Evolutionary conservation across 2,888 invertebrate genomes (phyloP).

Genomic region (Drosophila seclusa): DNA sequence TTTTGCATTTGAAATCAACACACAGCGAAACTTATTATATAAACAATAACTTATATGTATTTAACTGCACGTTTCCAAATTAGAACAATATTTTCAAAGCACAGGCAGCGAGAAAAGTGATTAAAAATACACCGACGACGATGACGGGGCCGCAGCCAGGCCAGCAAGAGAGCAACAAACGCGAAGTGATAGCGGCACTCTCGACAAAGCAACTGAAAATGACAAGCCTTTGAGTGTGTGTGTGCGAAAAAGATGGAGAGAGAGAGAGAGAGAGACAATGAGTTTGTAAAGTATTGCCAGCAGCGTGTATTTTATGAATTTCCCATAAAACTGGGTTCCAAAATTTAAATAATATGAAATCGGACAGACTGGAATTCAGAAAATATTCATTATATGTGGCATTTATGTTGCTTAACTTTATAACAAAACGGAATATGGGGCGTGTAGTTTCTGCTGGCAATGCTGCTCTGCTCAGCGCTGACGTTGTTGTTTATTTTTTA

Average conservation of each 20-base stretch:
- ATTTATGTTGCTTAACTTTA: neutral
- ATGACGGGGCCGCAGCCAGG: constrained; percentile 72
- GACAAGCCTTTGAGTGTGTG: constrained; percentile 40
- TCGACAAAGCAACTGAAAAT: constrained; percentile 60
- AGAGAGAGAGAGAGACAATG: constrained; percentile 29
- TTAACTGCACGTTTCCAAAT: constrained; percentile 52
- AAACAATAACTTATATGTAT: constrained; percentile 71
- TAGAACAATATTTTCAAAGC: constrained; percentile 53
- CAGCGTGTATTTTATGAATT: constrained; percentile 31
- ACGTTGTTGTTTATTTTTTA: constrained; percentile 70
- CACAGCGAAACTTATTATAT: constrained; percentile 56
- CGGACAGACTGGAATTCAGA: neutral
- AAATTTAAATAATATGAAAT: neutral
- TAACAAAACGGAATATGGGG: constrained; percentile 29
- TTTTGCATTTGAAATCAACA: constrained; percentile 35
- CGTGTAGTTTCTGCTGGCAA: constrained; percentile 67
- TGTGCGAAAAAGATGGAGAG: constrained; percentile 35
- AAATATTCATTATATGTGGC: neutral
- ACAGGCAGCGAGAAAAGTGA: constrained; percentile 64
- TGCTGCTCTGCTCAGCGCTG: constrained; percentile 50
- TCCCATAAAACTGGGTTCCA: constrained; percentile 20
- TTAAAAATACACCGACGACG: constrained; percentile 78
- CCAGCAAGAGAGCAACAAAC: constrained; percentile 65
- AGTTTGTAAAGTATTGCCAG: constrained; percentile 60
- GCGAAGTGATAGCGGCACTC: constrained; percentile 56